A percentile compares a stretch with the other conserved stretches of the same genome.
These are phyloP conservation scores for Drosophila mettleri DNA, from an alignment of 2,888 invertebrate species.

Conservation along the genomic window DNA sequence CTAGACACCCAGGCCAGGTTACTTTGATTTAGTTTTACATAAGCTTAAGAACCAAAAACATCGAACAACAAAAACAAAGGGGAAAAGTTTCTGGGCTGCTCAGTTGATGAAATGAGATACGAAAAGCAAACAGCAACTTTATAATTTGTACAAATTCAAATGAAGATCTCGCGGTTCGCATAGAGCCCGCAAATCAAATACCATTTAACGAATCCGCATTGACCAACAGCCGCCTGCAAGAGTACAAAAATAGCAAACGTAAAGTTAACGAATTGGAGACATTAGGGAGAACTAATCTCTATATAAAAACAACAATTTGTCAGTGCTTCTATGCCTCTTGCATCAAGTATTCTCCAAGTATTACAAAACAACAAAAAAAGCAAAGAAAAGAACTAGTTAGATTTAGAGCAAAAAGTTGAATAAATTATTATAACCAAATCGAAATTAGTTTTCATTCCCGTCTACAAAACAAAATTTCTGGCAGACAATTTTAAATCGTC, in stretches of 20 bases:
- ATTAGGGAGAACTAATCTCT: neutral
- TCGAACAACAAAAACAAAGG: neutral
- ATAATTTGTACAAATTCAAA: constrained; percentile 24
- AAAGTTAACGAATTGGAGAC: neutral
- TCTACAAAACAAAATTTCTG: constrained; percentile 1
- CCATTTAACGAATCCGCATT: constrained; percentile 1
- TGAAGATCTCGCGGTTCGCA: constrained; percentile 34
- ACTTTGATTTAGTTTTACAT: neutral
- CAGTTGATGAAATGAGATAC: neutral
- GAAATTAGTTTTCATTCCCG: neutral
- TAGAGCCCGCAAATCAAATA: constrained; percentile 8
- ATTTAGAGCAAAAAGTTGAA: constrained; percentile 18
- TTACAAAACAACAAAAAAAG: constrained; percentile 7
- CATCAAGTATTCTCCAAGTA: constrained; percentile 8
- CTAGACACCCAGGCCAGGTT: constrained; percentile 13
- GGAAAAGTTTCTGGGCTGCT: constrained; percentile 2
- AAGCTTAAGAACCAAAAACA: constrained; percentile 9
- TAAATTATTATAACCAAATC: constrained; percentile 30
- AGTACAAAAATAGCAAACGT: neutral
- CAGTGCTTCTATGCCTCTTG: constrained; percentile 16
- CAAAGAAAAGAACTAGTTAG: constrained; percentile 20
- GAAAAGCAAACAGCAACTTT: constrained; percentile 7
- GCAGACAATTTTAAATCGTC: constrained; percentile 9
- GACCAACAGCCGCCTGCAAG: neutral
- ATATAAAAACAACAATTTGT: neutral